Conservation (phyloP, 2,113 vertebrate species). For the Tragelaphus strepsiceros region DNA sequence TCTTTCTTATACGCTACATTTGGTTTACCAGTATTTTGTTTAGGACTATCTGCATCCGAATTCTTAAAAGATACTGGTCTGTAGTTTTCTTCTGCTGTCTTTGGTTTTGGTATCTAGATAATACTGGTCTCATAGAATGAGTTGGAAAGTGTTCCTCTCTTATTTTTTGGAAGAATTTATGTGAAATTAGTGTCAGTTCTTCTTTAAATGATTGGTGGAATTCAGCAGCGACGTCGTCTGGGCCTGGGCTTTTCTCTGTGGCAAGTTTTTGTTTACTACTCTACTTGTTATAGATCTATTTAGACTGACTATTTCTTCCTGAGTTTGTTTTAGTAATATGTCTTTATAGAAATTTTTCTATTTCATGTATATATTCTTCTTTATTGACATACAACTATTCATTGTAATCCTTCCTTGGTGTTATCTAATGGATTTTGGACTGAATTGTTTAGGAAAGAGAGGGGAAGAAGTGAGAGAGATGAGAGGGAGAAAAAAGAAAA, state of each 20-base stretch:
- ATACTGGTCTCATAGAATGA: background rate
- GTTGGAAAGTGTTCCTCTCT: background rate
- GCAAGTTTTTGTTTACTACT: background rate
- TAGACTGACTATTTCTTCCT: background rate
- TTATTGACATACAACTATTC: background rate
- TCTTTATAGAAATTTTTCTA: background rate
- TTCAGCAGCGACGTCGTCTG: background rate
- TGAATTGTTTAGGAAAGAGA: background rate
- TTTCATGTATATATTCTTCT: background rate
- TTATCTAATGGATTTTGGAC: background rate
- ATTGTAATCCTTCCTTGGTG: background rate
- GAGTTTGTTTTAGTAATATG: background rate
- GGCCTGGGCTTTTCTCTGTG: background rate
- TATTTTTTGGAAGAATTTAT: background rate
- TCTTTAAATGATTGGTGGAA: background rate
- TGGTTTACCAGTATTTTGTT: background rate
- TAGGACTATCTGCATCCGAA: background rate
- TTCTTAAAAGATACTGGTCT: background rate
- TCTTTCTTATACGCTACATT: background rate
- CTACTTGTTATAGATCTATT: background rate
- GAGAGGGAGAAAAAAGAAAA: background rate
- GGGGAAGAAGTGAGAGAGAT: background rate
- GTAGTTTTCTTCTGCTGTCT: background rate
- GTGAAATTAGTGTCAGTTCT: background rate
- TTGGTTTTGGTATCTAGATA: background rate